phyloP scores from a whole-genome alignment of 2,888 invertebrate genomes.

The Tachina lurida region DNA sequence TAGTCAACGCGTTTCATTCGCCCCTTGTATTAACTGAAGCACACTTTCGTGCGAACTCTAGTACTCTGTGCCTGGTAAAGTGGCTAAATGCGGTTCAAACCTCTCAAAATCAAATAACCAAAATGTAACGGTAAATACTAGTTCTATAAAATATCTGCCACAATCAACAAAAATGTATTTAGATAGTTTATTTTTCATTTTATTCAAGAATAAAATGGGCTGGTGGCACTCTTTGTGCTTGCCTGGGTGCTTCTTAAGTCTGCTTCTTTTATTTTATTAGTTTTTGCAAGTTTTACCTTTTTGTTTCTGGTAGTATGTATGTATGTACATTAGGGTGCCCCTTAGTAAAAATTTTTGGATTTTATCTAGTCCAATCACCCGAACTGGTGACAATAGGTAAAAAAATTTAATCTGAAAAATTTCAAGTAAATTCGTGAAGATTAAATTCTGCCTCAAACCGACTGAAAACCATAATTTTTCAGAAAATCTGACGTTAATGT shows the following conservation, averaged over 20 bases:
- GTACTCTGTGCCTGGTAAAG: not conserved
- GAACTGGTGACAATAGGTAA: no score
- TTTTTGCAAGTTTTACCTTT: not conserved
- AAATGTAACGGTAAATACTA: constrained; percentile 57
- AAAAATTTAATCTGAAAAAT: no score
- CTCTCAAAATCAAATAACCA: constrained; percentile 8
- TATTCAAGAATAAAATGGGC: constrained; percentile 76
- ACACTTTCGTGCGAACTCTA: constrained; percentile 31
- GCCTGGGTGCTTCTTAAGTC: not conserved
- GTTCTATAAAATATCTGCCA: constrained; percentile 8
- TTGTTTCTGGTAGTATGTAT: constrained; percentile 17
- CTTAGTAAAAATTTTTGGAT: no score
- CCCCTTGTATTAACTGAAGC: constrained; percentile 72
- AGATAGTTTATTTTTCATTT: constrained; percentile 64
- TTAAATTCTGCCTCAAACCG: no score
- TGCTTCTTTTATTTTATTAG: not conserved
- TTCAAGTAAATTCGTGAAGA: no score
- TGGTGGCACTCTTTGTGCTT: constrained; percentile 51
- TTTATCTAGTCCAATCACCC: no score
- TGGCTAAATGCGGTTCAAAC: constrained; percentile 8
- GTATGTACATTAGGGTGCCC: no score
- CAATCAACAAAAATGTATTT: constrained; percentile 17
- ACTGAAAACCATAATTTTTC: no score
- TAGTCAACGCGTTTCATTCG: constrained; percentile 78
- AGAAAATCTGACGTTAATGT: no score